These are phyloP conservation scores for Notothenia coriiceps DNA, from an alignment of 2,113 vertebrate genomes.

Conservation along the genomic window DNA sequence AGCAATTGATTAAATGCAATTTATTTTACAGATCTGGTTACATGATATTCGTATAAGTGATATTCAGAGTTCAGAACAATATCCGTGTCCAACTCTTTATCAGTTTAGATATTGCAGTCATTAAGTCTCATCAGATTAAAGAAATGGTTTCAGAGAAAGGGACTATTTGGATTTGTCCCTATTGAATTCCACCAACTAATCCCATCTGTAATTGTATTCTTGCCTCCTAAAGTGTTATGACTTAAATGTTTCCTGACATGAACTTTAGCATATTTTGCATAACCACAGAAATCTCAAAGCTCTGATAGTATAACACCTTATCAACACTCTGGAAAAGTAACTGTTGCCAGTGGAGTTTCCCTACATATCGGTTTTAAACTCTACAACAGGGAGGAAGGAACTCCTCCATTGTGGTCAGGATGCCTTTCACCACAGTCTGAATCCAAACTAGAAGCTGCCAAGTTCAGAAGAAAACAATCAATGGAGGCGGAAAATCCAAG, in stretches of 20 bases:
- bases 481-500: conserved; percentile 40
- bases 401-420: conserved; percentile 65
- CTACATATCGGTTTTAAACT: conserved; percentile 44
- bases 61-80: conserved; percentile 25
- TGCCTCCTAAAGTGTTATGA: conserved; percentile 28
- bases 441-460: conserved; percentile 52
- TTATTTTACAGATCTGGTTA: conserved; percentile 11
- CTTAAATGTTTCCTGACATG: conserved; percentile 44
- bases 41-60: conserved; percentile 5
- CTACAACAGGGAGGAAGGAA: conserved; percentile 68
- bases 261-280: conserved; percentile 62
- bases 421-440: conserved; percentile 49
- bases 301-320: conserved; percentile 39
- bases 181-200: conserved; percentile 4
- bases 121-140: neutral
- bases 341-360: conserved; percentile 64
- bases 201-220: conserved; percentile 11
- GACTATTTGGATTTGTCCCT: neutral
- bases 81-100: neutral
- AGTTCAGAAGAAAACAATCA: conserved; percentile 62
- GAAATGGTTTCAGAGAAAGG: neutral
- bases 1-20: conserved; percentile 7
- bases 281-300: conserved; percentile 26
- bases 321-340: conserved; percentile 35
- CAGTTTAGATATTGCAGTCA: conserved; percentile 5